A percentile compares a stretch with the other conserved stretches of the same genome.
Conservation (phyloP, 2,113 vertebrate species). For the Delphinus delphis region DNA sequence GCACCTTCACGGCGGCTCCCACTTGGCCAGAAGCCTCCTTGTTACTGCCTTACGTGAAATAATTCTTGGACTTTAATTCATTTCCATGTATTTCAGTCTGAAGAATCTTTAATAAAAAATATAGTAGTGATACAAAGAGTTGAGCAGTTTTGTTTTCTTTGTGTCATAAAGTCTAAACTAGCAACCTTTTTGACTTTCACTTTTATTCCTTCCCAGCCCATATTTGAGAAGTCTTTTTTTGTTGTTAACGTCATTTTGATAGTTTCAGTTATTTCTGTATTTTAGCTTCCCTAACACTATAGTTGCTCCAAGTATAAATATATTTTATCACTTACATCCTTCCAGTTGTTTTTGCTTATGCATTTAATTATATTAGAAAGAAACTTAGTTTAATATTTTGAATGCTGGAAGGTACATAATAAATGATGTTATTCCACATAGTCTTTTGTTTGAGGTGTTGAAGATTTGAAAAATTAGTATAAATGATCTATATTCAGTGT, state of each 20-base stretch:
- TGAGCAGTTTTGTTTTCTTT: neutral
- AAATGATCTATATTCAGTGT: neutral
- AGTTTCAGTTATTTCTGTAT: neutral
- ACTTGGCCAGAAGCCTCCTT: neutral
- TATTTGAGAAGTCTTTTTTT: neutral
- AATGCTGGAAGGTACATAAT: constrained; percentile 24
- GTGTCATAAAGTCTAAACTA: neutral
- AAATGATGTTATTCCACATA: neutral
- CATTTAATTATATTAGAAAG: neutral
- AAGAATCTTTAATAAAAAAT: neutral
- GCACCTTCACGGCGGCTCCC: neutral
- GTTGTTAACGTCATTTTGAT: neutral
- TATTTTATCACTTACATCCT: neutral
- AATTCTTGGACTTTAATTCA: neutral
- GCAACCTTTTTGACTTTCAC: neutral
- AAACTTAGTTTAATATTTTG: constrained; percentile 47
- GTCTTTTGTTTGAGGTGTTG: constrained; percentile 36
- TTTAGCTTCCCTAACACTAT: neutral
- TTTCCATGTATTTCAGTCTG: neutral
- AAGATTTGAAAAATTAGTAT: constrained; percentile 42
- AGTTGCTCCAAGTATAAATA: neutral
- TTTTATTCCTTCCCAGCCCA: neutral
- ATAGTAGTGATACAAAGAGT: no score
- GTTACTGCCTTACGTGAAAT: neutral
- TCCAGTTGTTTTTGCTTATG: neutral